Base-by-base conservation (phyloP, 2,888 invertebrate genomes). In the Leptinotarsa tumamoca region DNA sequence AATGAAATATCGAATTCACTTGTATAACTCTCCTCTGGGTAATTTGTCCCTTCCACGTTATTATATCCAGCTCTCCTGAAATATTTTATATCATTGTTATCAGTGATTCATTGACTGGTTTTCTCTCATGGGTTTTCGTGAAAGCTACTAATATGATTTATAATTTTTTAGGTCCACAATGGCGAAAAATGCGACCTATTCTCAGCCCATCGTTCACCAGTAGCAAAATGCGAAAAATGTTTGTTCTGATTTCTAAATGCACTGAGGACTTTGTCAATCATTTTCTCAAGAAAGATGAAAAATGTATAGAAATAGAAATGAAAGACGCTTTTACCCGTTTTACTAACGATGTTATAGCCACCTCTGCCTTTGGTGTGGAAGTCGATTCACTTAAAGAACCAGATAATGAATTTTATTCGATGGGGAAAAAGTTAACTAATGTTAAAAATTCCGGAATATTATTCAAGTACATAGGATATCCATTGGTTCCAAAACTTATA, bases 341-440 rank as follows among this genome's bases (percentile, higher is more conserved):
- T 78, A 86, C 90, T 0, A 91, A 89, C 75, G 91, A 91, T 80
- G 90, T 91, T 1, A 91, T 91, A 71, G 91, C 91, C 0, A 88
- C 90, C 0, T 88, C 80, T 21, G 80, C 82, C 17, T 82, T 81
- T 75, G 82, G 82, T 4, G 75, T 82, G 23, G 75, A 80, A 79
- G 89, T 91, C 3, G 89, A 92, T 82, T 92, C 92, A 0, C 87
- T 90, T 21, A 83, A 84, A 5, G 88, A 92, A 0, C 87, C 85
- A 13, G 83, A 91, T 1, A 92, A 92, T 79, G 85, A 90, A 51
- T 92, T 93, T 82, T 92, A 90, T 80, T 71, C 82, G 54, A 90
- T 89, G 87, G 91, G 91, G 18, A 90, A 89, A 76, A 85, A 85
- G 17, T 83, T 89, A 13, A 90, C 90, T 0, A 86, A 86, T 2